These are phyloP conservation scores for Musca domestica DNA, from an alignment of 1,140 invertebrate genomes.

Conservation along the genomic window DNA sequence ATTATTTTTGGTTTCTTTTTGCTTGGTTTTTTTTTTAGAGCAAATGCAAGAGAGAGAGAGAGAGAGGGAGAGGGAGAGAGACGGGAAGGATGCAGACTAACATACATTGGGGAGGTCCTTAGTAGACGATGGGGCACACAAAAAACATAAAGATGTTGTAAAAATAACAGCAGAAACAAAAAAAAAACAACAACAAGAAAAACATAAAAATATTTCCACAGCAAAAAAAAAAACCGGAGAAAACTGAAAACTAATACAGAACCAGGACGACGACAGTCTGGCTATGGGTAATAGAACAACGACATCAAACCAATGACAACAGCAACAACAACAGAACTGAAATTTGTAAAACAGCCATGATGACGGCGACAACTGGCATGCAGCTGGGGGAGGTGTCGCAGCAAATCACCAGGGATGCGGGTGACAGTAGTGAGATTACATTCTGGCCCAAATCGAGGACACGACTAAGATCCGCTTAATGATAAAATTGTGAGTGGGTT, in stretches of 20 bases:
- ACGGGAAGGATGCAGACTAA: not conserved
- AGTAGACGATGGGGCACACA: no score
- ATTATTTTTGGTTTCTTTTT: conserved; percentile 5
- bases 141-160: not conserved
- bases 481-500: no score
- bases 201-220: not conserved
- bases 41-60: no score
- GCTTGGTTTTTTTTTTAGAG: no score
- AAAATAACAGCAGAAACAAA: not conserved
- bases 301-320: not conserved
- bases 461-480: no score
- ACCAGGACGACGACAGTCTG: conserved; percentile 9
- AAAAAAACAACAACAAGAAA: not conserved
- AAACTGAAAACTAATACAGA: not conserved
- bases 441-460: no score
- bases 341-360: no score
- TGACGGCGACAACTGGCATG: no score
- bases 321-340: not conserved
- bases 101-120: not conserved
- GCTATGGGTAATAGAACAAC: conserved; percentile 16
- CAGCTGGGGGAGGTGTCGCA: no score
- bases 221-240: conserved; percentile 19
- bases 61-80: not conserved
- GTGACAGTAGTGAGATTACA: no score
- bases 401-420: no score